Evolutionary conservation across 2,797 vertebrate genomes (phyloP), one percentile per base, ranked within the genome.

Genomic region (Platalea minor): DNA sequence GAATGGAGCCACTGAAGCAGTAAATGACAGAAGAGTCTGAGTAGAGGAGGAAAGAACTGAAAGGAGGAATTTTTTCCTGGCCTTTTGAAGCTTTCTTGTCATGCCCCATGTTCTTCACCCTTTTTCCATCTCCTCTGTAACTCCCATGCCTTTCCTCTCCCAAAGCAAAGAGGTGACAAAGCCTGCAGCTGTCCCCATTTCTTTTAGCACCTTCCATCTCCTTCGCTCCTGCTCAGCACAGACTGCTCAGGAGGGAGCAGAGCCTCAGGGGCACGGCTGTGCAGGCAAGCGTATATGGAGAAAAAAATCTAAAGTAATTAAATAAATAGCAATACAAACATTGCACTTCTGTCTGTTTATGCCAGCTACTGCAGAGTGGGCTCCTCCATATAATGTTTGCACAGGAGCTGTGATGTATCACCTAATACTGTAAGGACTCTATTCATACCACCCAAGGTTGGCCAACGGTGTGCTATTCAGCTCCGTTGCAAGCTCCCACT

Each of bases 231-330:
- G 51, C 57, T 73, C 48, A 29, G 51, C 64, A 28, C 59, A 24
- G 56, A 48, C 16, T 2, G 16, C 46, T 48, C 56, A 16, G 39
- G 8, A 77, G 24, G 28, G 74, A 31, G 59, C 54, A 84, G 33
- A 69, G 46, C 23, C 73, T 73, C n/a, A 13, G 20, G 57, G 46
- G 48, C 69, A 61, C 12, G 2, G 46, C 74, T 59, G 35, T 35
- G 45, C 37, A 81, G 18, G 67, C 39, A 75, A 78, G 48, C 13
- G 54, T 50, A 37, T 14, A 64, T 23, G 41, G 56, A 87, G 45
- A 61, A 94, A 53, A 65, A 85, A 86, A 95, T 85, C 68, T 78
- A 50, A 89, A 90, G 20, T 51, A 72, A 93, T 84, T 92, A 92
- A 91, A 76, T 63, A 89, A 88, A 69, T n/a, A 88, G 35, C 59